phyloP scores from a whole-genome alignment of 2,113 vertebrate species.

The Nematolebias whitei region DNA sequence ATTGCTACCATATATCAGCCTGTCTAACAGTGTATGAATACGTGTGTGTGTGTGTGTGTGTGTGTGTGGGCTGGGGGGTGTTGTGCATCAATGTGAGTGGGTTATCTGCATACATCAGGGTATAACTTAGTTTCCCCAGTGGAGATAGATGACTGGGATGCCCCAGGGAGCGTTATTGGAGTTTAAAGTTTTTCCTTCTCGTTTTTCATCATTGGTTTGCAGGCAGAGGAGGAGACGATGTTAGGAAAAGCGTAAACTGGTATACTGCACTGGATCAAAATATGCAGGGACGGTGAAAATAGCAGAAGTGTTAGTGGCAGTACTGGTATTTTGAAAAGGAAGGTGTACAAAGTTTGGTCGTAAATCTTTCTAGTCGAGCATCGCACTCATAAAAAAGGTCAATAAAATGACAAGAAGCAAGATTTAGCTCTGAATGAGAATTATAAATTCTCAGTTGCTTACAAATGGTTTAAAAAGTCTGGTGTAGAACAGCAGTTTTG shows the following conservation, averaged over 20 bases:
- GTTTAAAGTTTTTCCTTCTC: slow-evolving; percentile 76
- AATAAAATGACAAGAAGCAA: slow-evolving; percentile 18
- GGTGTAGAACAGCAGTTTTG: background rate
- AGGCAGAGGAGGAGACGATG: slow-evolving; percentile 43
- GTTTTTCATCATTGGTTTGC: slow-evolving; percentile 69
- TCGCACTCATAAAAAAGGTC: slow-evolving; percentile 18
- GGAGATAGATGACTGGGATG: slow-evolving; percentile 76
- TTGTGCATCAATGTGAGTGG: slow-evolving; percentile 48
- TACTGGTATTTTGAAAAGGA: slow-evolving; percentile 14
- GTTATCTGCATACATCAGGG: slow-evolving; percentile 79
- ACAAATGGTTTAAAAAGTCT: slow-evolving; percentile 3
- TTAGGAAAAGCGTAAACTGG: slow-evolving; percentile 48
- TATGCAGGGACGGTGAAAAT: slow-evolving; percentile 21
- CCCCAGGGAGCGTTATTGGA: slow-evolving; percentile 73
- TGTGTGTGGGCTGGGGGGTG: slow-evolving; percentile 26
- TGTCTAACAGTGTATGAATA: slow-evolving; percentile 56
- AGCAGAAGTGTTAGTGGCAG: slow-evolving; percentile 4
- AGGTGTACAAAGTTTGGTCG: slow-evolving; percentile 30
- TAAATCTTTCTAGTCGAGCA: slow-evolving; percentile 4
- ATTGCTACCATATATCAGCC: slow-evolving; percentile 85
- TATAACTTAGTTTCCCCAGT: slow-evolving; percentile 76
- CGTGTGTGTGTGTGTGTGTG: slow-evolving; percentile 28
- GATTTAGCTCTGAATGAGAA: slow-evolving; percentile 1
- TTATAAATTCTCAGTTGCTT: slow-evolving; percentile 1
- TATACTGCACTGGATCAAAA: slow-evolving; percentile 13